These are phyloP conservation scores for Ormyrus thymus DNA, from an alignment of 2,888 invertebrate species.

Conservation along the genomic window DNA sequence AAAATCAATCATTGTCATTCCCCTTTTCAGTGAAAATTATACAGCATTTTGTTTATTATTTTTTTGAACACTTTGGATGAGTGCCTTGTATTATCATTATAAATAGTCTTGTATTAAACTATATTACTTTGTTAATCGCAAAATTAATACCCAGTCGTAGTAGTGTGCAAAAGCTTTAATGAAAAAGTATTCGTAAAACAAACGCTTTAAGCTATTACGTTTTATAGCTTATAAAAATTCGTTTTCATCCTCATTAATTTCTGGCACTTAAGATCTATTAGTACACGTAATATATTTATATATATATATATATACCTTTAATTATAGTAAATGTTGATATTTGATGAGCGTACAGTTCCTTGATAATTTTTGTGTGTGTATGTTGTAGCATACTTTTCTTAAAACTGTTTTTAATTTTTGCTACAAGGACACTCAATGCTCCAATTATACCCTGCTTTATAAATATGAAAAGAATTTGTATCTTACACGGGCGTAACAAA, in stretches of 20 bases:
- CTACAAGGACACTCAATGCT: not conserved
- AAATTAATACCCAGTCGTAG: conserved; percentile 5
- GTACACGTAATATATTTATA: not conserved
- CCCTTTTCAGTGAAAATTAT: not conserved
- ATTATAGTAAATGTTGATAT: not conserved
- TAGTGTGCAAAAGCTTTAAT: not conserved
- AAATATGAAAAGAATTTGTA: no score
- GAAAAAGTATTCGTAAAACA: not conserved
- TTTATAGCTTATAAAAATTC: not conserved
- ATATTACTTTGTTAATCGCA: conserved; percentile 1
- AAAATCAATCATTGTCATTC: no score
- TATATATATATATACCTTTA: not conserved
- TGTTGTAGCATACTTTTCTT: not conserved
- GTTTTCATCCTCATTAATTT: not conserved
- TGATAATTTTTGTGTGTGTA: no score
- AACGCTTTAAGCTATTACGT: not conserved
- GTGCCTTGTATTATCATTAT: conserved; percentile 9
- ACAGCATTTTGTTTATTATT: not conserved
- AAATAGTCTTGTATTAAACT: conserved; percentile 3
- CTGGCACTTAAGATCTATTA: conserved; percentile 6
- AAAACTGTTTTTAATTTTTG: not conserved
- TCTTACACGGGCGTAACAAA: not conserved
- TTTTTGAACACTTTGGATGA: conserved; percentile 21
- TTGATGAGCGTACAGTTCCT: not conserved
- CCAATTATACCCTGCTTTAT: not conserved